Base-by-base conservation (phyloP, 2,888 invertebrate species). In the Ormyrus thymus region DNA sequence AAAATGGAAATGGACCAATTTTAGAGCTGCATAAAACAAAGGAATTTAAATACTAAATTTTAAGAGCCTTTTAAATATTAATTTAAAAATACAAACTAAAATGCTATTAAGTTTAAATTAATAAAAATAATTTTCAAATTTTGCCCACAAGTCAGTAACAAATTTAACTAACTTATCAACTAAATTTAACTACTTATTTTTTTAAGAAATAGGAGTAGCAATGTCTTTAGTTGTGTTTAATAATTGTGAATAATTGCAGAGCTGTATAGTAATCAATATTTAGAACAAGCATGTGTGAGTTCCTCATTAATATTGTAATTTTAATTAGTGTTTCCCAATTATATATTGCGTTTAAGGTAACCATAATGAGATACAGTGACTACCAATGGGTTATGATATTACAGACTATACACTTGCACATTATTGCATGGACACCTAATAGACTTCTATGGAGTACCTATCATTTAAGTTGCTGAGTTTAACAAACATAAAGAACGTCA, bases 1-100 rank as follows among this genome's bases (percentile, higher is more conserved):
- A 77, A 76, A 79, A 53, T 75, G 50, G 64, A 78, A 65, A 74
- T 64, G 50, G 65, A 61, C 9, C 64, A 56, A 70, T 65, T 74
- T 65, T 53, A 70, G 13, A 73, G n/a, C 58, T 55, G 61, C 55
- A 64, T 69, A 69, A 69, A 74, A 15, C 10, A 6, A 48, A 76
- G 46, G 53, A n/a, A 78, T 71, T 62, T 15, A 46, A 70, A 74
- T 69, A 45, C 15, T 69, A 46, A 51, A 74, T 78, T 7, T 15
- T 59, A 29, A 43, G 10, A 48, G 3, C 11, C 11, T 73, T 13
- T 43, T 29, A 29, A 29, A 29, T 29, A 29, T 53, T 55, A 55
- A n/a, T 55, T 55, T 11, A 7, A 55, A 55, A 29, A 29, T 29
- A 29, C 3, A 29, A 29, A 29, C 29, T 29, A 29, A 29, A 29